phyloP scores from a whole-genome alignment of 2,797 vertebrate species.

The Macropus fuliginosus region DNA sequence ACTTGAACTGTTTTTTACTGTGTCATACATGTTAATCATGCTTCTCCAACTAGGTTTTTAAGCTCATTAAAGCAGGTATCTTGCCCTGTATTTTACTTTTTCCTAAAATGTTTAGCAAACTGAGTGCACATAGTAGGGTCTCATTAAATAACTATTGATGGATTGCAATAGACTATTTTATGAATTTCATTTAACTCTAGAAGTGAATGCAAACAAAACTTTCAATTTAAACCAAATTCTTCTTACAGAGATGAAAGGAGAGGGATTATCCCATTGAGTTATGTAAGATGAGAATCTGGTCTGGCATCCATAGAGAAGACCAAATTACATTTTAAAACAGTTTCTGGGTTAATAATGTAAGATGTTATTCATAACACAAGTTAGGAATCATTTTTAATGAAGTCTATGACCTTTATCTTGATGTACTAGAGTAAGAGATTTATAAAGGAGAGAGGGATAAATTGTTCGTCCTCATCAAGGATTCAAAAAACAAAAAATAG shows the following conservation, averaged over 20 bases:
- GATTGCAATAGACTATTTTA: neutral
- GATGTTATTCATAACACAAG: slow-evolving; percentile 71
- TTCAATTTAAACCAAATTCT: neutral
- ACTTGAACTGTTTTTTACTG: neutral
- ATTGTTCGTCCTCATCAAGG: slow-evolving; percentile 57
- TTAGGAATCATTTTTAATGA: slow-evolving; percentile 74
- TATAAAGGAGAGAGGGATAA: slow-evolving; percentile 59
- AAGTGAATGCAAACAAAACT: slow-evolving; percentile 51
- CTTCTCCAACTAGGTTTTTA: neutral
- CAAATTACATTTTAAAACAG: slow-evolving; percentile 74
- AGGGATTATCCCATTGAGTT: slow-evolving; percentile 62
- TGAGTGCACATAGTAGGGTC: slow-evolving; percentile 59
- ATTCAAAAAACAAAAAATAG: slow-evolving; percentile 68
- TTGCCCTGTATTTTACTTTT: neutral
- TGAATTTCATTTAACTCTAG: slow-evolving; percentile 36
- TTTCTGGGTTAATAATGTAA: slow-evolving; percentile 71
- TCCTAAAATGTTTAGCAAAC: neutral
- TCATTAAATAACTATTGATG: slow-evolving; percentile 57
- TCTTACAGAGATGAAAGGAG: slow-evolving; percentile 14
- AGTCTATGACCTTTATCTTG: slow-evolving; percentile 63
- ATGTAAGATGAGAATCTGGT: slow-evolving; percentile 46
- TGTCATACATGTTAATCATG: neutral
- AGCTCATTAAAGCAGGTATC: neutral
- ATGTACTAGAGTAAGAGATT: slow-evolving; percentile 49
- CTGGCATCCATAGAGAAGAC: slow-evolving; percentile 61